phyloP scores from a whole-genome alignment of 1,140 invertebrate species.

The Brachionus plicatilis region DNA sequence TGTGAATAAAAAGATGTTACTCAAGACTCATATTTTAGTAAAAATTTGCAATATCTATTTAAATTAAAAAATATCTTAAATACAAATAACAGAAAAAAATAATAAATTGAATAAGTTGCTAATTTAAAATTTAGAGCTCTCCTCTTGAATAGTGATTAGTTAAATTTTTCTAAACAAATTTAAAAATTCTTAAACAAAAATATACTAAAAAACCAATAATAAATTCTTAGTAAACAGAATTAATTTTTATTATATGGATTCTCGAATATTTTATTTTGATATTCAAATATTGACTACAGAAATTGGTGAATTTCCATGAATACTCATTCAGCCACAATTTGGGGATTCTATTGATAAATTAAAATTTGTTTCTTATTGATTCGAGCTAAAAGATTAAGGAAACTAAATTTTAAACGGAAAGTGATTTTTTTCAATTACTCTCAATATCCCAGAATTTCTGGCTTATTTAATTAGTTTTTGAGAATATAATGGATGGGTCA shows the following conservation, averaged over 20 bases:
- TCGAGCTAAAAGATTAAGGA: not conserved
- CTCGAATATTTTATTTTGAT: not conserved
- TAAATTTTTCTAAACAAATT: not conserved
- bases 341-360: not conserved
- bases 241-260: not conserved
- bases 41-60: not conserved
- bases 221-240: not conserved
- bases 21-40: not conserved
- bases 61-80: not conserved
- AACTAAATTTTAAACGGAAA: not conserved
- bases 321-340: not conserved
- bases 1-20: not conserved
- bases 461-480: not conserved
- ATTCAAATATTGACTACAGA: not conserved
- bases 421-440: not conserved
- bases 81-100: not conserved
- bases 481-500: not conserved
- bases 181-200: not conserved
- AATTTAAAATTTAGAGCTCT: not conserved
- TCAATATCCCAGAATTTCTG: not conserved
- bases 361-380: not conserved
- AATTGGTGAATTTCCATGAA: not conserved
- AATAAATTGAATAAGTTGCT: not conserved
- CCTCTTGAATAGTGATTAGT: too few species aligned
- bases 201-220: not conserved